phyloP scores from a whole-genome alignment of 1,140 invertebrate species.

The Akabosia matsudoensis region DNA sequence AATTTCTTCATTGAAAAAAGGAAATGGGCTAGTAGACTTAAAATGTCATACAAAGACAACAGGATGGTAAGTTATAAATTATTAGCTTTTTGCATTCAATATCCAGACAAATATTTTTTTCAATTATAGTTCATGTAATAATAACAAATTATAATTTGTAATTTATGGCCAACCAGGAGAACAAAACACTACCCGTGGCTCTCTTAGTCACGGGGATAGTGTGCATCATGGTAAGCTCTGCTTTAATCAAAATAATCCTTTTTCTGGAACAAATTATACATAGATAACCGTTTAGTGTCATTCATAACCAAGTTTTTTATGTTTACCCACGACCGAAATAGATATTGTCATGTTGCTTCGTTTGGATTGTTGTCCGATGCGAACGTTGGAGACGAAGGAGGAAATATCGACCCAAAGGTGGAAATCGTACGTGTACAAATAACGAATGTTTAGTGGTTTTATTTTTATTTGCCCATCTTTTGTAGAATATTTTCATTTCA shows the following conservation, averaged over 20 bases:
- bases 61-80: neutral
- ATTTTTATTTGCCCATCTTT: neutral
- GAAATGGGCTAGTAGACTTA: neutral
- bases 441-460: neutral
- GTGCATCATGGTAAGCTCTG: constrained; percentile 6
- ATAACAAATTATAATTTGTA: neutral
- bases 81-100: neutral
- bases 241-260: neutral
- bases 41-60: neutral
- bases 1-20: neutral
- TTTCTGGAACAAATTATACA: neutral
- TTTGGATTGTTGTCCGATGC: constrained; percentile 2
- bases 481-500: neutral
- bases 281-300: neutral
- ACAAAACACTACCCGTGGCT: constrained; percentile 7
- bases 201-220: constrained; percentile 7
- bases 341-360: constrained; percentile 12
- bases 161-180: constrained; percentile 1
- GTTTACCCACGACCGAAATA: too few relatives aligned
- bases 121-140: neutral
- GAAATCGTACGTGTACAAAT: neutral
- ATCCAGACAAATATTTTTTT: neutral
- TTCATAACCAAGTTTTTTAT: neutral
- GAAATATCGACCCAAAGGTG: constrained; percentile 5
- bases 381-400: constrained; percentile 6